These are phyloP conservation scores for Athalia rosae DNA, from an alignment of 2,888 invertebrate genomes.

Conservation along the genomic window DNA sequence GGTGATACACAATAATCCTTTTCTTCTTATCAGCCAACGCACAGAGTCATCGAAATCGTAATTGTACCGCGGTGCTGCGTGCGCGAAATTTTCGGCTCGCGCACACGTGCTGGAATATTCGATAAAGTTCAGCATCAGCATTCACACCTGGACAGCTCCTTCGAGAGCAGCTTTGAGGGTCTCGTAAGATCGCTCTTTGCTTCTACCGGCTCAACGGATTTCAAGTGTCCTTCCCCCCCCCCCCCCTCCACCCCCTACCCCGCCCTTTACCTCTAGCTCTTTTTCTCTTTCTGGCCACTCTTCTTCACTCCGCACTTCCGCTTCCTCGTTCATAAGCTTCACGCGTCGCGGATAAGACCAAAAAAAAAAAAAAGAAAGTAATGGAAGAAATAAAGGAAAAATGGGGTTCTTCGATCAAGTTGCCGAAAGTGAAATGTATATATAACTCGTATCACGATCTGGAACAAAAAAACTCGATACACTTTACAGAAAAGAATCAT, in stretches of 20 bases:
- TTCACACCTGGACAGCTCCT: conserved; percentile 68
- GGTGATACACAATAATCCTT: neutral
- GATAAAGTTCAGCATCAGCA: conserved; percentile 7
- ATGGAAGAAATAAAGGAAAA: conserved; percentile 2
- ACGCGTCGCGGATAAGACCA: neutral
- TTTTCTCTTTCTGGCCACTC: neutral
- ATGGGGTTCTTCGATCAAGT: neutral
- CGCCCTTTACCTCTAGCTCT: neutral
- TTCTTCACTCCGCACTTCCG: conserved; percentile 27
- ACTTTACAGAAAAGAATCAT: too few relatives aligned
- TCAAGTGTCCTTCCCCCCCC: conserved; percentile 24
- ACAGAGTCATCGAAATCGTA: too few relatives aligned
- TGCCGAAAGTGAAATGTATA: too few relatives aligned
- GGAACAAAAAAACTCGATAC: too few relatives aligned
- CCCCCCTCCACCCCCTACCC: conserved; percentile 16
- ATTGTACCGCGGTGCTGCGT: neutral
- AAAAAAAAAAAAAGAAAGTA: too few relatives aligned
- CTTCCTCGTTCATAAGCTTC: conserved; percentile 27
- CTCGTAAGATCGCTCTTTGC: conserved; percentile 64
- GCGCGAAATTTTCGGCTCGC: conserved; percentile 5
- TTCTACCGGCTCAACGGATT: conserved; percentile 51
- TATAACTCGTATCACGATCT: too few relatives aligned
- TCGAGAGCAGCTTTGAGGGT: conserved; percentile 59
- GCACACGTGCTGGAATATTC: conserved; percentile 1
- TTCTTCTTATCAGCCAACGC: too few relatives aligned